Base-by-base conservation (phyloP, 2,113 vertebrate species). In the Aix galericulata region DNA sequence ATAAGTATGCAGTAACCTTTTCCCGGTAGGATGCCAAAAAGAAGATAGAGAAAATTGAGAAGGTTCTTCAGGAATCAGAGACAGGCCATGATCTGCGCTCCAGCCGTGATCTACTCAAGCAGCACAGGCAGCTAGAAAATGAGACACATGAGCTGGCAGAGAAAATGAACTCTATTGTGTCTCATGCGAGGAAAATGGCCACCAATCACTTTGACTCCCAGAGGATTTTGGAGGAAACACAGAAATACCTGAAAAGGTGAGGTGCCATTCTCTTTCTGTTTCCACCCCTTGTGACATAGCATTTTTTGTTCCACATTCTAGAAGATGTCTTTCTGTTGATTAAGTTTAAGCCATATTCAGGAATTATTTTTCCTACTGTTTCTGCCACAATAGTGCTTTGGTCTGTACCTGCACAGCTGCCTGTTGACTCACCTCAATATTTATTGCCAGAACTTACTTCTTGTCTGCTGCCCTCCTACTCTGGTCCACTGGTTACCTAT, bases 1-100 rank as follows among this genome's bases (percentile, higher is more conserved):
- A 9, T 2, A 2, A 94, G 5, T n/a, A 14, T 67, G 12, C 4
- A 1, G 3, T 91, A 40, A 78, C 64, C 11, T 17, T 40, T 77
- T 84, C 26, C 60, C 93, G 89, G 10, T 84, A 99, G 99, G 99
- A 99, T 75, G 98, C 98, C 60, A 98, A 98, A 90, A 82, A 98
- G 85, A 99, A 99, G 93, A 98, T 98, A 52, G 98, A 99, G 75
- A 98, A 98, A 90, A 98, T 99, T 53, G 98, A 98, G 79, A 97
- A 97, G 88, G 95, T 98, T 94, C 95, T 99, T 91, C 98, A 97
- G 91, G 96, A 97, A 50, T 93, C 97, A 2, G 97, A 98, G 75
- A 97, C 92, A 23, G 98, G 98, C 29, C 98, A 98, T 15, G 98
- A 99, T 95, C 98, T 99, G 53, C 96, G 96, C 82, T 98, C 98